A percentile compares a stretch with the other conserved stretches of the same genome.
Conservation (phyloP, 1,140 invertebrate genomes). For the Listronotus oregonensis region DNA sequence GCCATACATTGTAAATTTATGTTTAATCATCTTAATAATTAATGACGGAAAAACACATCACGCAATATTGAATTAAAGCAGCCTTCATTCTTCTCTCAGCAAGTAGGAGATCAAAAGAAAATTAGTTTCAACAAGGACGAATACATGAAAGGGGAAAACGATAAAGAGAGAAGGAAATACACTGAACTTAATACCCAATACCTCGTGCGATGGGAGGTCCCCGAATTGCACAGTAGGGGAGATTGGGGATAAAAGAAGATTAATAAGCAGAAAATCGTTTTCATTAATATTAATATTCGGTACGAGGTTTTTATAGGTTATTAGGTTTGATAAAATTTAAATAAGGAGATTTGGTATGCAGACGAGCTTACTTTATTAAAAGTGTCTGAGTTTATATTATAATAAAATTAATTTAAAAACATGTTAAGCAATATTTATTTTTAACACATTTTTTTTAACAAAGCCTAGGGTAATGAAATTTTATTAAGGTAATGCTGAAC, state of each 20-base stretch:
- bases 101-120: constrained; percentile 28
- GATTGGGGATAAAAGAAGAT: constrained; percentile 33
- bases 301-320: constrained; percentile 21
- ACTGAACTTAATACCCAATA: background rate
- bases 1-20: too few relatives aligned
- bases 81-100: constrained; percentile 28
- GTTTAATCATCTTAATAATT: constrained; percentile 11
- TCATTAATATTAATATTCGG: constrained; percentile 36
- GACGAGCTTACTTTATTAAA: background rate
- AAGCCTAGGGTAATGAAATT: too few relatives aligned
- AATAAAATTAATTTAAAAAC: too few relatives aligned
- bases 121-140: constrained; percentile 32
- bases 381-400: too few relatives aligned
- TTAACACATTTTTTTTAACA: too few relatives aligned
- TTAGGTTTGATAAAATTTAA: constrained; percentile 32
- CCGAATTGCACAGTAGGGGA: constrained; percentile 34
- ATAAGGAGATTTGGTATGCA: constrained; percentile 20
- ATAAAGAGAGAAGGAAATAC: constrained; percentile 16
- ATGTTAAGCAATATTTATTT: too few relatives aligned
- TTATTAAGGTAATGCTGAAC: too few relatives aligned
- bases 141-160: constrained; percentile 27
- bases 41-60: constrained; percentile 23
- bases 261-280: constrained; percentile 37
- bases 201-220: constrained; percentile 27
- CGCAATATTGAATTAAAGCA: constrained; percentile 34